Conservation (phyloP, 1,140 invertebrate species). For the Scaptomyza graminum region DNA sequence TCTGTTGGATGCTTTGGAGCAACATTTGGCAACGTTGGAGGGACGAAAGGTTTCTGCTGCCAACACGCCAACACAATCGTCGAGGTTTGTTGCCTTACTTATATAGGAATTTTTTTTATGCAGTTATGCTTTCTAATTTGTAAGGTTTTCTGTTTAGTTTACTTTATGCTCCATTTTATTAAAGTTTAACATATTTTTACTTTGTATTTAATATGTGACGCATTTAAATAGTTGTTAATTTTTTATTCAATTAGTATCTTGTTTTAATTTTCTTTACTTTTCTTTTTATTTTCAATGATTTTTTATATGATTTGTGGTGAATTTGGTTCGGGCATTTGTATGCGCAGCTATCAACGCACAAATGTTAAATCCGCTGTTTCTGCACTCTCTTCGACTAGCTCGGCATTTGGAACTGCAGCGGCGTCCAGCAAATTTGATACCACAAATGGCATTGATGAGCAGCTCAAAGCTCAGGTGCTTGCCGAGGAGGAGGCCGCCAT, state of each 20-base stretch:
- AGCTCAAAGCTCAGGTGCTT: conserved; percentile 92
- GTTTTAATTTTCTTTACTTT: conserved; percentile 29
- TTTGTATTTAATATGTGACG: background rate
- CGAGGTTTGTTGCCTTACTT: conserved; percentile 86
- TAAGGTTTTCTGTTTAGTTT: too few species aligned
- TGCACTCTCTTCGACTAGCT: conserved; percentile 94
- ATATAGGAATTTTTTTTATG: background rate
- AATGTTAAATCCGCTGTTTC: conserved; percentile 95
- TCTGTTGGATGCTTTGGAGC: conserved; percentile 97
- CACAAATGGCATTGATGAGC: conserved; percentile 92
- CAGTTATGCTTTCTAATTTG: background rate
- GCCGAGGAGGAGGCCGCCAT: conserved; percentile 97
- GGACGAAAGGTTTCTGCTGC: conserved; percentile 94
- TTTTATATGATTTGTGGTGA: conserved; percentile 35
- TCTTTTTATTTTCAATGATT: conserved; percentile 32
- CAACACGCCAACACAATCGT: conserved; percentile 92
- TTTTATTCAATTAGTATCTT: conserved; percentile 6
- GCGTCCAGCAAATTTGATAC: conserved; percentile 89
- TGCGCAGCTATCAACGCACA: conserved; percentile 89
- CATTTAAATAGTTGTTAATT: background rate
- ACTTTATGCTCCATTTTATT: too few species aligned
- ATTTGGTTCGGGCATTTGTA: conserved; percentile 37
- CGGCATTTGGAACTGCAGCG: conserved; percentile 92
- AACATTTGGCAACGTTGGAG: conserved; percentile 96
- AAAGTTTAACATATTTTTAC: conserved; percentile 5